Percentiles rank a stretch among this genome's conserved stretches.
Conservation (phyloP, 2,888 invertebrate genomes). For the Galerucella pusilla region DNA sequence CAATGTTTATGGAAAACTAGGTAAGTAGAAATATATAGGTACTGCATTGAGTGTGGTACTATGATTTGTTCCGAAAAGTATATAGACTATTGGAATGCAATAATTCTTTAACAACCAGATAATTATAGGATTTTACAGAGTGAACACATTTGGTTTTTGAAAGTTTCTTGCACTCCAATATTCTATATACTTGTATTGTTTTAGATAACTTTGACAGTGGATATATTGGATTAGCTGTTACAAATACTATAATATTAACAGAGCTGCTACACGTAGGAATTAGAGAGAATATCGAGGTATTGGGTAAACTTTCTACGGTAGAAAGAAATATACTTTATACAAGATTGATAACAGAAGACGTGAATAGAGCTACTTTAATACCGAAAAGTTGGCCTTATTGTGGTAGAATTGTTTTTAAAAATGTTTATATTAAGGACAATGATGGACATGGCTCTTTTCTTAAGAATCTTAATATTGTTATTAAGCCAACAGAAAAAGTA, state of each 20-base stretch:
- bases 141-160: no score
- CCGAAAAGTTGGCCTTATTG: conserved; percentile 71
- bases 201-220: conserved; percentile 71
- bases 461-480: conserved; percentile 73
- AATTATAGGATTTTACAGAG: no score
- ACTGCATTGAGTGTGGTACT: background rate
- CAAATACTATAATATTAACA: conserved; percentile 78
- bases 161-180: no score
- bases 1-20: conserved; percentile 69
- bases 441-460: conserved; percentile 75
- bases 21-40: conserved; percentile 57
- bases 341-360: conserved; percentile 76
- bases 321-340: conserved; percentile 85
- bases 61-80: no score
- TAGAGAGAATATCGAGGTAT: conserved; percentile 80
- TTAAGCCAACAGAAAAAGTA: conserved; percentile 76
- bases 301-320: conserved; percentile 80
- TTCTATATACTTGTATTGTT: background rate
- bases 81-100: no score
- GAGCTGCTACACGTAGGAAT: conserved; percentile 86
- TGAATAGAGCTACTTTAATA: conserved; percentile 66
- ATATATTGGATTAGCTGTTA: conserved; percentile 78
- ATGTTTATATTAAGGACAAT: conserved; percentile 74
- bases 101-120: no score
- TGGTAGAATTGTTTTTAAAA: conserved; percentile 71